These are phyloP conservation scores for Falco berigora DNA, from an alignment of 2,797 vertebrate genomes.

Conservation along the genomic window DNA sequence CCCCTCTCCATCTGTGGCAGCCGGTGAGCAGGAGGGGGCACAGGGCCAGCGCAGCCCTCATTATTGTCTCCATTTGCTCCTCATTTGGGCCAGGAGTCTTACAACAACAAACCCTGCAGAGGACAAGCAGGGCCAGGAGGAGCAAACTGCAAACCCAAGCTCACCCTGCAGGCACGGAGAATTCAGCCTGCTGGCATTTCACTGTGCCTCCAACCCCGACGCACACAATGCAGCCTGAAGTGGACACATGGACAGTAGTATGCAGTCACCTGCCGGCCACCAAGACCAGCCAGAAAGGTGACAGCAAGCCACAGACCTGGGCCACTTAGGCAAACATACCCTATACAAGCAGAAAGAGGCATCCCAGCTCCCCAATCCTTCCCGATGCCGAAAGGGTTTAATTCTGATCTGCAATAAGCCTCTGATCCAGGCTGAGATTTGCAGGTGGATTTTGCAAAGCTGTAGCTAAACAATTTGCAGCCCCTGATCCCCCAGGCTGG, in stretches of 20 bases:
- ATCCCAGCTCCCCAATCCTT: slow-evolving; percentile 28
- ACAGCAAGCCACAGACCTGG: not conserved
- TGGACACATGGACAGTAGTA: not conserved
- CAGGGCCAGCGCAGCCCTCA: not conserved
- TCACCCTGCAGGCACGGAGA: not conserved
- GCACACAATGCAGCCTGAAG: fast-evolving
- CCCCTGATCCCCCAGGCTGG: slow-evolving; percentile 20
- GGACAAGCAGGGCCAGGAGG: not conserved
- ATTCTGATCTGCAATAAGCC: slow-evolving; percentile 70
- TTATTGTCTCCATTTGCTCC: slow-evolving; percentile 67
- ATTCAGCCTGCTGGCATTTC: not conserved
- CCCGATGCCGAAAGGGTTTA: slow-evolving; percentile 64
- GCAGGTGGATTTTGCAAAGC: slow-evolving; percentile 73
- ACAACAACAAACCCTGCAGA: slow-evolving; percentile 57
- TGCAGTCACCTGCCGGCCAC: not conserved
- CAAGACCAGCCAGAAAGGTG: not conserved
- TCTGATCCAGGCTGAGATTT: slow-evolving; percentile 68
- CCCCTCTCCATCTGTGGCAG: slow-evolving; percentile 30
- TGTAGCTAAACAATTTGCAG: slow-evolving; percentile 47
- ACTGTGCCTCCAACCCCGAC: not conserved
- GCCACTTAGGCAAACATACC: not conserved
- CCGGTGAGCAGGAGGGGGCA: slow-evolving; percentile 4
- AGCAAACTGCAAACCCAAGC: not conserved
- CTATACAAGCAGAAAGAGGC: not conserved
- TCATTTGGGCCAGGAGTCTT: slow-evolving; percentile 67